These are phyloP conservation scores for Tadarida brasiliensis DNA, from an alignment of 2,797 vertebrate genomes.

Conservation along the genomic window DNA sequence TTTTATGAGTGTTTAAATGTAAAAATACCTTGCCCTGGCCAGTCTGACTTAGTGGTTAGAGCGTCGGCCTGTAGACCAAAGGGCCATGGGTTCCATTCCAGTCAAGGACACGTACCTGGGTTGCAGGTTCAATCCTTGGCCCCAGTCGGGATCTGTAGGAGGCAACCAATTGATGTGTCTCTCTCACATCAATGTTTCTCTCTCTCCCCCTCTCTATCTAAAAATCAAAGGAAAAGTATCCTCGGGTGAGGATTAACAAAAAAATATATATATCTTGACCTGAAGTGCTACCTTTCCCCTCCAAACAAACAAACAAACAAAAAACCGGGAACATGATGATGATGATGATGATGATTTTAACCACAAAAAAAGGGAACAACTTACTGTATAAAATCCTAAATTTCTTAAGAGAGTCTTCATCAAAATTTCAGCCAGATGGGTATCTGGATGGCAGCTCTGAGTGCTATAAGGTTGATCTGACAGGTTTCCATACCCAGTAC, in stretches of 20 bases:
- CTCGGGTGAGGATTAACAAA: too few species aligned
- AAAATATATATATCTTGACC: background rate
- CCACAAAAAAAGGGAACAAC: conserved; percentile 75
- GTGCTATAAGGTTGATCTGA: conserved; percentile 87
- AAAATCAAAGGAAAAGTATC: too few species aligned
- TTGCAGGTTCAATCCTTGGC: too few species aligned
- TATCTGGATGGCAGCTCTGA: conserved; percentile 90
- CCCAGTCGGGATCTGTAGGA: too few species aligned
- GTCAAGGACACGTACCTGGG: too few species aligned
- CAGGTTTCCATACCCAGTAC: conserved; percentile 88
- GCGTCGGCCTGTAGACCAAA: too few species aligned
- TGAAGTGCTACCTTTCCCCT: background rate
- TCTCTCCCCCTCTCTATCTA: too few species aligned
- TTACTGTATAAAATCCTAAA: conserved; percentile 92
- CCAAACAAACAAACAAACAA: background rate
- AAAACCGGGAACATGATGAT: background rate
- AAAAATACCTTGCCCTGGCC: conserved; percentile 58
- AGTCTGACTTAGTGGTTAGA: too few species aligned
- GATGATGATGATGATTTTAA: background rate
- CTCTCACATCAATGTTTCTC: too few species aligned
- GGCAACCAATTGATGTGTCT: too few species aligned
- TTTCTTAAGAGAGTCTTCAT: conserved; percentile 93
- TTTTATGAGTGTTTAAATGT: conserved; percentile 28
- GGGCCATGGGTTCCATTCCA: too few species aligned
- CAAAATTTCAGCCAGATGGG: conserved; percentile 92